Evolutionary conservation across 2,888 invertebrate genomes (phyloP).

Genomic region (Mamestra brassicae): DNA sequence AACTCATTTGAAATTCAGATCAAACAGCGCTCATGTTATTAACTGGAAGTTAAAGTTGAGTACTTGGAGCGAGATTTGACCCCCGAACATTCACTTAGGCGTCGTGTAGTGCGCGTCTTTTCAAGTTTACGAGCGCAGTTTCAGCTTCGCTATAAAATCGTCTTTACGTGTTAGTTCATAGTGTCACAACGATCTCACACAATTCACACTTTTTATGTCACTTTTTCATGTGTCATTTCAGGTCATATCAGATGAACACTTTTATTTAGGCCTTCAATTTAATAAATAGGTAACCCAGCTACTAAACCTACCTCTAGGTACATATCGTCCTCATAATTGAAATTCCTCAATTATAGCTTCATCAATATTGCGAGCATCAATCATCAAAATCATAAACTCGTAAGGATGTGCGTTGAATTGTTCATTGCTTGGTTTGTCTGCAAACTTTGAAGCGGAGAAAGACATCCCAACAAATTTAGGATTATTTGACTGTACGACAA

Average conservation of each 20-base stretch:
- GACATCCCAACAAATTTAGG: constrained; percentile 84
- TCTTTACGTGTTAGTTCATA: constrained; percentile 78
- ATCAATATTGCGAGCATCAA: constrained; percentile 60
- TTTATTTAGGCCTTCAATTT: constrained; percentile 23
- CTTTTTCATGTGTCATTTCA: constrained; percentile 62
- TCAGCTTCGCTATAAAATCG: constrained; percentile 76
- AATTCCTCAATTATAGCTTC: constrained; percentile 24
- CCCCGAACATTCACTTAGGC: constrained; percentile 69
- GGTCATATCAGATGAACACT: constrained; percentile 25
- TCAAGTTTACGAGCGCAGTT: constrained; percentile 79
- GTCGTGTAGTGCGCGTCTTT: constrained; percentile 74
- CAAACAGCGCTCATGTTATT: constrained; percentile 55
- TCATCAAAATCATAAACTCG: constrained; percentile 63
- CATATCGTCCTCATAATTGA: neutral
- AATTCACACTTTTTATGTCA: constrained; percentile 75
- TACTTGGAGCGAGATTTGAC: constrained; percentile 61
- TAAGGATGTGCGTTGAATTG: constrained; percentile 67
- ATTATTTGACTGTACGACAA: constrained; percentile 84
- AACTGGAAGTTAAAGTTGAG: constrained; percentile 54
- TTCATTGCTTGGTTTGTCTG: constrained; percentile 75
- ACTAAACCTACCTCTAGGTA: neutral
- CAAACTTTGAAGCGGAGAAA: constrained; percentile 78
- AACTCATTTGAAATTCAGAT: constrained; percentile 62
- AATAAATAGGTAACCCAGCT: constrained; percentile 3
- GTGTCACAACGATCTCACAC: constrained; percentile 74